Percentiles rank a stretch among this genome's conserved stretches.
phyloP scores from a whole-genome alignment of 2,113 vertebrate genomes.

The Ptilonorhynchus violaceus region DNA sequence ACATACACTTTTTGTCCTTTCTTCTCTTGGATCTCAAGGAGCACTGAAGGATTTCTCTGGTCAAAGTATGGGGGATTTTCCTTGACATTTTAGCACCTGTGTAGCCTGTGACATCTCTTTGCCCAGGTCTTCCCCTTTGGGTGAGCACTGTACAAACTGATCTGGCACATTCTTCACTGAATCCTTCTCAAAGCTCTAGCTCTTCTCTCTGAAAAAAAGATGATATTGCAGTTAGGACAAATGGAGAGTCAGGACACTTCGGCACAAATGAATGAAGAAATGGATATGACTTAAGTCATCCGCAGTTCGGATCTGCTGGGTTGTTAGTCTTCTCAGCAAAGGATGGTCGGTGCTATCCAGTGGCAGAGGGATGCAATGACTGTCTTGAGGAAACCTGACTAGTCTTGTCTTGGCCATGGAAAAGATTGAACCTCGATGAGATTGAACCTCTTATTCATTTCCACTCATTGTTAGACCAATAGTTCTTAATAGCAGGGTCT shows the following conservation, averaged over 20 bases:
- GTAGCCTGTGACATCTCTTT: not conserved
- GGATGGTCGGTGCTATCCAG: not conserved
- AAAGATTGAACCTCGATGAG: not conserved
- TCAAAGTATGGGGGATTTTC: not conserved
- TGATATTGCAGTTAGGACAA: not conserved
- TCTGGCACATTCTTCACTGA: not conserved
- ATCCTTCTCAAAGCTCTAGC: not conserved
- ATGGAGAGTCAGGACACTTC: not conserved
- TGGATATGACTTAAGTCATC: not conserved
- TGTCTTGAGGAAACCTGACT: not conserved
- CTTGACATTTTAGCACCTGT: not conserved
- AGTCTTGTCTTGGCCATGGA: not conserved
- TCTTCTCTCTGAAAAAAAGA: not conserved
- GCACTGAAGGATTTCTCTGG: not conserved
- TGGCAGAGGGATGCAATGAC: too few species aligned
- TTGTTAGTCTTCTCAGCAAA: not conserved
- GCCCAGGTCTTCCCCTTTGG: not conserved
- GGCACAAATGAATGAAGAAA: not conserved
- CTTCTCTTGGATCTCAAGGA: not conserved
- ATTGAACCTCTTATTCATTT: not conserved
- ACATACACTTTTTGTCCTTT: not conserved
- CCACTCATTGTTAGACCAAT: fast-evolving
- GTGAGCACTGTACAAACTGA: not conserved
- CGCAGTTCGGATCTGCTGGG: not conserved
- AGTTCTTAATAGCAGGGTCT: not conserved